Percentiles rank a stretch among this genome's conserved stretches.
These are phyloP conservation scores for Megalops atlanticus DNA, from an alignment of 2,113 vertebrate species.

Conservation along the genomic window DNA sequence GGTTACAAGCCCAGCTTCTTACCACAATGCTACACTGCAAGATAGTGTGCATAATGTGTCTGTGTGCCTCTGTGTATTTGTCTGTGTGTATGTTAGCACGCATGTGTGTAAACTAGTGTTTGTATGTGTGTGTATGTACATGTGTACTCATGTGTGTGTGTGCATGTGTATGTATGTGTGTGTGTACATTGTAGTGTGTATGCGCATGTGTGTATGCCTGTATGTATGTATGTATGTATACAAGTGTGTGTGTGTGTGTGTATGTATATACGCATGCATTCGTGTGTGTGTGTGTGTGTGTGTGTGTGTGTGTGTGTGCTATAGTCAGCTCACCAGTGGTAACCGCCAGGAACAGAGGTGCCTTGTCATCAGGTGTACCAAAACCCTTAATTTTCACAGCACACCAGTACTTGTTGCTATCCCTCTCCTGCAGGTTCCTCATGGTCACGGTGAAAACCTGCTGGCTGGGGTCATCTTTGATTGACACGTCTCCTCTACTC, in stretches of 20 bases:
- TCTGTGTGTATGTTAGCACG: neutral
- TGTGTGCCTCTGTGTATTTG: no score
- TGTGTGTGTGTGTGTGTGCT: neutral
- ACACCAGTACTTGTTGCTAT: conserved; percentile 24
- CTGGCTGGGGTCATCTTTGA: conserved; percentile 1
- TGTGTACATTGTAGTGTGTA: neutral
- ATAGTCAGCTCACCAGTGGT: neutral
- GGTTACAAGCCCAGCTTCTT: no score
- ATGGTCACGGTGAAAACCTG: conserved; percentile 18
- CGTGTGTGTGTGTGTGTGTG: neutral
- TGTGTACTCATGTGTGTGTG: no score
- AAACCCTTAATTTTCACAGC: conserved; percentile 4
- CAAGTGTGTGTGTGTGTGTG: neutral
- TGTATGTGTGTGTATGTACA: no score
- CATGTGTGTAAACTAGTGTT: no score
- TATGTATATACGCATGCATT: neutral
- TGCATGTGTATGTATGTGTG: no score
- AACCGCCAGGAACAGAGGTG: neutral
- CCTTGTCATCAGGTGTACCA: neutral
- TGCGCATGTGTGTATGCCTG: neutral
- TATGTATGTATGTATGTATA: neutral
- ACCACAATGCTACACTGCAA: no score
- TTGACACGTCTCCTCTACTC: neutral
- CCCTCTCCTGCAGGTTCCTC: neutral
- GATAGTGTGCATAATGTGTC: no score